Conservation (phyloP, 2,113 vertebrate genomes). For the Mugil cephalus region DNA sequence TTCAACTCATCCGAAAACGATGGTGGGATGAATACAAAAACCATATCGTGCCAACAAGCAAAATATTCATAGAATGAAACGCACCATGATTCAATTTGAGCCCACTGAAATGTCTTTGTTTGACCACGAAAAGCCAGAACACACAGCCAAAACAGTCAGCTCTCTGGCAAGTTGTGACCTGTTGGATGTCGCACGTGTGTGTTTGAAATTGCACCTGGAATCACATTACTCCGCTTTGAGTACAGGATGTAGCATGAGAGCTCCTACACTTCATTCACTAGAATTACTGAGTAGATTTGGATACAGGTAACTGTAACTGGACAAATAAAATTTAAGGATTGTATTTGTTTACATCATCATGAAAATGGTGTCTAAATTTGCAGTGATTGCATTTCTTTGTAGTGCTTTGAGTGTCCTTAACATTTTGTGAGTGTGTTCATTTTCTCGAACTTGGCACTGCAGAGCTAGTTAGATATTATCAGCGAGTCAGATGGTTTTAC, state of each 20-base stretch:
- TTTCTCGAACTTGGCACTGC: too few relatives aligned
- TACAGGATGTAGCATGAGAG: slow-evolving; percentile 6
- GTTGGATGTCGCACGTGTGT: slow-evolving; percentile 32
- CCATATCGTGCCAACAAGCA: background rate
- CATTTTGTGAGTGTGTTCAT: too few relatives aligned
- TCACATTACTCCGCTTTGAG: slow-evolving; percentile 26
- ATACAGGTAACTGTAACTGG: background rate
- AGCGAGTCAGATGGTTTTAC: too few relatives aligned
- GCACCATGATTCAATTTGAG: background rate
- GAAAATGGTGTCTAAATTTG: background rate
- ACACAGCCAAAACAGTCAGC: slow-evolving; percentile 31
- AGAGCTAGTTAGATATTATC: too few relatives aligned
- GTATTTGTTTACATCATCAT: background rate
- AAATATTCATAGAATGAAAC: background rate
- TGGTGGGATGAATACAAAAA: too few relatives aligned
- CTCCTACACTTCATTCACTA: background rate
- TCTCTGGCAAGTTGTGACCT: slow-evolving; percentile 49
- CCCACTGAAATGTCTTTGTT: slow-evolving; percentile 21
- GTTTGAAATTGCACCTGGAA: slow-evolving; percentile 50
- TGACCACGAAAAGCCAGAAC: slow-evolving; percentile 42
- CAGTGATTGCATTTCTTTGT: background rate
- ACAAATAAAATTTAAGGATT: too few relatives aligned
- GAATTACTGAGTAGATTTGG: background rate
- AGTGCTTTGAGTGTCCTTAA: too few relatives aligned
- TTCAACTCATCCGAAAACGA: too few relatives aligned